phyloP scores from a whole-genome alignment of 2,113 vertebrate genomes.

The Sigmodon hispidus region DNA sequence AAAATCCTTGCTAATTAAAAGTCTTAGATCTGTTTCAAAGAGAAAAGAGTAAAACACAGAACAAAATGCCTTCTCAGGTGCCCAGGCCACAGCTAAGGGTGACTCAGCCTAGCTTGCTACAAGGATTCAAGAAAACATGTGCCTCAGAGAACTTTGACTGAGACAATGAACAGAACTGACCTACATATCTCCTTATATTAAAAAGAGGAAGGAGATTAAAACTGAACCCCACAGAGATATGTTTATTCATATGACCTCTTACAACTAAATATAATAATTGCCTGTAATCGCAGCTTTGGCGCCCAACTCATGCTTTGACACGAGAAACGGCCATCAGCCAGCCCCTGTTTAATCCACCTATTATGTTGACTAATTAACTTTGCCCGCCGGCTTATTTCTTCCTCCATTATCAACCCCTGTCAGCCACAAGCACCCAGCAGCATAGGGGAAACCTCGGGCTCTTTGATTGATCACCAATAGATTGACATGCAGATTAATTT shows the following conservation, averaged over 20 bases:
- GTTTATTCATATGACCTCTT: slow-evolving; percentile 91
- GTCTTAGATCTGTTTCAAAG: slow-evolving; percentile 42
- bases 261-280: slow-evolving; percentile 93
- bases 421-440: slow-evolving; percentile 88
- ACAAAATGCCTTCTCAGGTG: not conserved
- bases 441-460: slow-evolving; percentile 85
- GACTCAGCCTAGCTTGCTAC: slow-evolving; percentile 49
- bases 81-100: not conserved
- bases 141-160: slow-evolving; percentile 82
- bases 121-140: not conserved
- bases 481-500: slow-evolving; percentile 95
- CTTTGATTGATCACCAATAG: slow-evolving; percentile 94
- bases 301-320: slow-evolving; percentile 88
- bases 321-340: slow-evolving; percentile 88
- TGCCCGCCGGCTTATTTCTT: slow-evolving; percentile 91
- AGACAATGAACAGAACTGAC: slow-evolving; percentile 87
- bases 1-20: not conserved
- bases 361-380: slow-evolving; percentile 95
- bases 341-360: slow-evolving; percentile 91
- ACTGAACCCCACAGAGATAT: slow-evolving; percentile 88
- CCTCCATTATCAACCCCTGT: slow-evolving; percentile 92
- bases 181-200: slow-evolving; percentile 89
- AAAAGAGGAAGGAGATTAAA: slow-evolving; percentile 85
- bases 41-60: not conserved
- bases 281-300: slow-evolving; percentile 90